Base-by-base conservation (phyloP, 2,888 invertebrate species). In the Celastrina argiolus region DNA sequence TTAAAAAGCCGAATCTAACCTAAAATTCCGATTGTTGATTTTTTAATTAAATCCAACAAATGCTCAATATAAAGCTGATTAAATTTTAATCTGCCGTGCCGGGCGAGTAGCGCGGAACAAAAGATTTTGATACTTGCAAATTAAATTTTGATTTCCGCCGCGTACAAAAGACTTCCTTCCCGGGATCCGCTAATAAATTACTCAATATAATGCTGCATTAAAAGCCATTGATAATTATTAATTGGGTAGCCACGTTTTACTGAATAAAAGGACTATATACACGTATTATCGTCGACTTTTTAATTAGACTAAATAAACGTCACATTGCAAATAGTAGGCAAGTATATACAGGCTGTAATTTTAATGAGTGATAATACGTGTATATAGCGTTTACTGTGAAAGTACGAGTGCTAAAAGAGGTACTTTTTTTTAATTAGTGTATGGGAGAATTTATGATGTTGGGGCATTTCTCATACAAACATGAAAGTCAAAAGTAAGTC, bases 151-250 rank as follows among this genome's bases (percentile, higher is more conserved):
- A 66, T 66, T 58, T 59, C 66, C 66, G 42, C 14, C 5, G 31
- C 51, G 18, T 1, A 66, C 59, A 59, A 66, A 45, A 34, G 66
- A 42, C 59, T 66, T 66, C 66, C 66, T 31, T 6, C 28, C 18
- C 31, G 18, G 14, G 31, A 31, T 59, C 22, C 31, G 58, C 58
- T 66, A 41, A 58, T 66, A 58, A 59, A 66, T 66, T 66, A 59
- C 56, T 31, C 59, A 56, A 66, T 66, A 59, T 65, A 41, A 58
- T 58, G 65, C 28, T 59, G 59, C 58, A 66, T 81, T 78, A 81
- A 78, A 65, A 63, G 69, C 22, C 16, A 59, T 64, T 63, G 56
- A 56, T 67, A 39, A 63, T 63, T 58, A 63, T 63, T 58, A 56
- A 41, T 31, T 65, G 56, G 63, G 61, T 68, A 28, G 64, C 66